Evolutionary conservation across 2,888 invertebrate genomes (phyloP).

Genomic region (Balanococcus diminutus): DNA sequence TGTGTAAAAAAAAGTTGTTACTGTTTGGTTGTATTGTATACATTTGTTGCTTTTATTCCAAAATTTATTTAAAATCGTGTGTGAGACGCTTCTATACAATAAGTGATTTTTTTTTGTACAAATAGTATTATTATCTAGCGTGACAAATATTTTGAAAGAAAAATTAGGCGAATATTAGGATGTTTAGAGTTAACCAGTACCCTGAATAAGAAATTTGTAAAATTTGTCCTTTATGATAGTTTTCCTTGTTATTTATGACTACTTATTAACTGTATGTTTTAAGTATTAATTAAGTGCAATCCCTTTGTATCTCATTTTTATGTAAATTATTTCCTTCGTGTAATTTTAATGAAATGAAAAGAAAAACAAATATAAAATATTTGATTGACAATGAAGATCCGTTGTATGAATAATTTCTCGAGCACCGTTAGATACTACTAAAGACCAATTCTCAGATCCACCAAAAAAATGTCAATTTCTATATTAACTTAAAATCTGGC

Average conservation of each 20-base stretch:
- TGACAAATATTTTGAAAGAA: neutral
- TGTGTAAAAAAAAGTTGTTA: conserved; percentile 36
- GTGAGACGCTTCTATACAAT: conserved; percentile 24
- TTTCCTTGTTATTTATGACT: conserved; percentile 50
- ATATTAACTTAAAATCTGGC: neutral
- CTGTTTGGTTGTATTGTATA: conserved; percentile 39
- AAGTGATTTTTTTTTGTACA: conserved; percentile 41
- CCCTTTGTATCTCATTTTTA: conserved; percentile 55
- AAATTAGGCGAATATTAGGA: conserved; percentile 44
- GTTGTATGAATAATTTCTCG: neutral
- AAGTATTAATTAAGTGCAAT: conserved; percentile 54
- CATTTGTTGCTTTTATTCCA: conserved; percentile 33
- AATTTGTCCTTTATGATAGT: conserved; percentile 19
- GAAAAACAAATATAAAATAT: conserved; percentile 54
- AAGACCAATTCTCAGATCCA: neutral
- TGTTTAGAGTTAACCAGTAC: conserved; percentile 50
- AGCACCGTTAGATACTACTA: neutral
- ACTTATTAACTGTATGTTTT: conserved; percentile 50
- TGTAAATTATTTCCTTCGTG: conserved; percentile 54
- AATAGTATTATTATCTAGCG: conserved; percentile 25
- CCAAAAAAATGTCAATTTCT: neutral
- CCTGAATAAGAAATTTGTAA: conserved; percentile 36
- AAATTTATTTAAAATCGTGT: conserved; percentile 7
- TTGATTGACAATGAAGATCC: conserved; percentile 48
- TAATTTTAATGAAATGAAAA: conserved; percentile 43